Percentiles rank a stretch among this genome's conserved stretches.
phyloP scores from a whole-genome alignment of 2,888 invertebrate species.

The Hecatera dysodea region DNA sequence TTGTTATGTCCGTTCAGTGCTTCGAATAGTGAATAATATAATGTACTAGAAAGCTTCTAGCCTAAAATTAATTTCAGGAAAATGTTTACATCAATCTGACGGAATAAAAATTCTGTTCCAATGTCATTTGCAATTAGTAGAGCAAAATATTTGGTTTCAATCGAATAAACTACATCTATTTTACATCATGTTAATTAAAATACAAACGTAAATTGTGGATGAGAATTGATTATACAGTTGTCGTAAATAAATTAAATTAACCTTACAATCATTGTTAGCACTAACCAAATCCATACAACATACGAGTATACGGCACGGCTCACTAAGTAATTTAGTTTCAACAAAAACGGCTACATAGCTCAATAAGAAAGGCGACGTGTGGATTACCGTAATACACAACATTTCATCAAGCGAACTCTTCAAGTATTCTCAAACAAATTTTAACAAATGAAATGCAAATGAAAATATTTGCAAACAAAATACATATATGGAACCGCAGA shows the following conservation, averaged over 20 bases:
- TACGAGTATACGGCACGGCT: neutral
- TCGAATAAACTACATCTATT: neutral
- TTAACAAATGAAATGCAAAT: slow-evolving; percentile 63
- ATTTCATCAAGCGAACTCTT: slow-evolving; percentile 55
- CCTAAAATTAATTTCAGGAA: neutral
- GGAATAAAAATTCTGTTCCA: neutral
- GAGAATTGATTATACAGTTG: neutral
- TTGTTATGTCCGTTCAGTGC: slow-evolving; percentile 34
- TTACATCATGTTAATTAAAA: neutral
- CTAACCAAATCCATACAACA: neutral
- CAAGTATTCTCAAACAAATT: slow-evolving; percentile 57
- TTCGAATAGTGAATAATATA: slow-evolving; percentile 16
- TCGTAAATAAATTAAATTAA: neutral
- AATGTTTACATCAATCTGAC: neutral
- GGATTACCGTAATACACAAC: slow-evolving; percentile 30
- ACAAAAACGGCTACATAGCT: slow-evolving; percentile 7
- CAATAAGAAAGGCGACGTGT: slow-evolving; percentile 19
- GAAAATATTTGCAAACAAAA: slow-evolving; percentile 66
- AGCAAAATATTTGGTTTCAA: neutral
- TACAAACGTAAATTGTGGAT: neutral
- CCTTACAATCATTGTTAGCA: neutral
- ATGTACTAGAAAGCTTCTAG: slow-evolving; percentile 11
- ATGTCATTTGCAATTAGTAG: neutral
- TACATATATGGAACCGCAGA: slow-evolving; percentile 48
- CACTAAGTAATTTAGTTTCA: slow-evolving; percentile 9